phyloP scores from a whole-genome alignment of 2,113 vertebrate genomes.

The Sebastes schlegelii region DNA sequence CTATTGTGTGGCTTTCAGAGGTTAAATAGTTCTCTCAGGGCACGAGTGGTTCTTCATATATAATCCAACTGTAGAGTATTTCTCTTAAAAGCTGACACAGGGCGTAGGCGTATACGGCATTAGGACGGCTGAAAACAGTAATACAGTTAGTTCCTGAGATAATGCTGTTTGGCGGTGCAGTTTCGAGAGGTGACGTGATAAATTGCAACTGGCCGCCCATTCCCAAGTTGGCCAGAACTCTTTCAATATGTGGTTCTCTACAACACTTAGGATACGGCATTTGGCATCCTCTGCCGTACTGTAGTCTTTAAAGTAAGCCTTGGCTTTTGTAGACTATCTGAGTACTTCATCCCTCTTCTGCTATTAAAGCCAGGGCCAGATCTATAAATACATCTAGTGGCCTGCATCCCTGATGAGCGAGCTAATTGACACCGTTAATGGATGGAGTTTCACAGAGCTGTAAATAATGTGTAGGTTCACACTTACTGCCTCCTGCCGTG shows the following conservation, averaged over 20 bases:
- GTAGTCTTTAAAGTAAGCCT: constrained; percentile 54
- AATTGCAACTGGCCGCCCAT: constrained; percentile 18
- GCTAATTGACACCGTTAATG: constrained; percentile 82
- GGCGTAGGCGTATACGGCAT: background rate
- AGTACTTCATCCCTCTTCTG: constrained; percentile 54
- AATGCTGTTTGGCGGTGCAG: constrained; percentile 28
- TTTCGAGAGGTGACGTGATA: constrained; percentile 39
- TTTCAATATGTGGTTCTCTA: constrained; percentile 38
- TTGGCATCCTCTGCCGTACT: constrained; percentile 50
- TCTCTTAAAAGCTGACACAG: constrained; percentile 38
- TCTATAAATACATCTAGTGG: constrained; percentile 77
- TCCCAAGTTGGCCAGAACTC: constrained; percentile 19
- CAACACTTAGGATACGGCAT: constrained; percentile 37
- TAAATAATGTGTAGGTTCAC: constrained; percentile 81
- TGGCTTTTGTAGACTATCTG: constrained; percentile 53
- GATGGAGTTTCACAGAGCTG: constrained; percentile 79
- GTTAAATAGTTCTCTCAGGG: constrained; percentile 54
- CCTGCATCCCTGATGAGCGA: constrained; percentile 75
- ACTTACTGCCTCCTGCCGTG: constrained; percentile 69
- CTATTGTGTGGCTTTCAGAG: constrained; percentile 20
- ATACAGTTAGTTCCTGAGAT: constrained; percentile 28
- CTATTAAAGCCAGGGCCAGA: constrained; percentile 62
- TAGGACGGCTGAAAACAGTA: constrained; percentile 19
- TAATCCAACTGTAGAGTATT: constrained; percentile 40
- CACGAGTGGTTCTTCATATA: constrained; percentile 48